Evolutionary conservation across 2,888 invertebrate species (phyloP).

Genomic region (Crossocerus cetratus): DNA sequence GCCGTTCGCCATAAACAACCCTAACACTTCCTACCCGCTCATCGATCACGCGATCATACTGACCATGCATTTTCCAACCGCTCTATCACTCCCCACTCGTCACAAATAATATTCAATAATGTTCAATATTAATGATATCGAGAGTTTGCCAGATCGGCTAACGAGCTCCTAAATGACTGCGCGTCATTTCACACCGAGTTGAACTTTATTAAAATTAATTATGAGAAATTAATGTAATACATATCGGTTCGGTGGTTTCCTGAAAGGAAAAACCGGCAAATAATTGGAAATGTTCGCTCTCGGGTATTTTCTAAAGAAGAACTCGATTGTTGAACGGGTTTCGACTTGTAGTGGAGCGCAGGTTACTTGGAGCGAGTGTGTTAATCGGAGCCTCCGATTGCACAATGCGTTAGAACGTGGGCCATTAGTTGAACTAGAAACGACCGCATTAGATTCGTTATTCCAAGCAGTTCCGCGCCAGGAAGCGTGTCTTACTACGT

Average conservation of each 20-base stretch:
- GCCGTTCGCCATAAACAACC: not conserved
- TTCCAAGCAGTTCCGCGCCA: not conserved
- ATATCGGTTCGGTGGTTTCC: too few species aligned
- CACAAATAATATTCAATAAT: too few species aligned
- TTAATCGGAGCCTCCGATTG: not conserved
- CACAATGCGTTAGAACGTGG: not conserved
- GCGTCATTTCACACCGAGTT: too few species aligned
- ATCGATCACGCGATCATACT: not conserved
- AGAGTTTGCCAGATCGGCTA: too few species aligned
- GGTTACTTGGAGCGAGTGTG: not conserved
- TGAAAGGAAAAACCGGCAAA: too few species aligned
- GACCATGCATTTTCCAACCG: too few species aligned
- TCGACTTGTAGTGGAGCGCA: not conserved
- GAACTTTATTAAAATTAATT: too few species aligned
- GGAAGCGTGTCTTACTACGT: not conserved
- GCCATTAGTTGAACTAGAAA: not conserved
- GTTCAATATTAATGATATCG: too few species aligned
- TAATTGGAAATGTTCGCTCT: too few species aligned
- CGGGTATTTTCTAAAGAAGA: not conserved
- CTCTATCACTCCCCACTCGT: too few species aligned
- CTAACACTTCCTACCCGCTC: not conserved
- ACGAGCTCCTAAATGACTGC: too few species aligned
- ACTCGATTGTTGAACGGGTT: not conserved
- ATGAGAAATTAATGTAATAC: too few species aligned
- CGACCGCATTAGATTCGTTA: conserved; percentile 15